Evolutionary conservation across 2,113 vertebrate genomes (phyloP).

Genomic region (Leiothrix lutea): DNA sequence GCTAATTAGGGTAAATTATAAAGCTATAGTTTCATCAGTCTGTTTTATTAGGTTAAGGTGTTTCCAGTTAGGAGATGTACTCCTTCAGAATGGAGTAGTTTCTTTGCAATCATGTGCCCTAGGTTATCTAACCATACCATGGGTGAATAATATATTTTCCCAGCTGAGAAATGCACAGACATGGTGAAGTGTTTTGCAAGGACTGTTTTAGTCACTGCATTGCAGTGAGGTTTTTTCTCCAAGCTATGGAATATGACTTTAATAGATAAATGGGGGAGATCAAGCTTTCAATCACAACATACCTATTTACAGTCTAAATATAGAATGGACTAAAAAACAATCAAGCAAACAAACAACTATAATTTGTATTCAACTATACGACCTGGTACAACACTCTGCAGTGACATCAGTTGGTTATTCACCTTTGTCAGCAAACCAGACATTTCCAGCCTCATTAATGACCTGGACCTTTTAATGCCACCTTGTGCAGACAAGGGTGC

Average conservation of each 20-base stretch:
- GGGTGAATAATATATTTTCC: background rate
- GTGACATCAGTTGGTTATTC: background rate
- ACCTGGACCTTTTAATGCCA: background rate
- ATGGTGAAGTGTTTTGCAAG: background rate
- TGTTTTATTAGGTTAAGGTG: background rate
- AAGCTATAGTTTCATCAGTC: background rate
- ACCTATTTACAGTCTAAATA: background rate
- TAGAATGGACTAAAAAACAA: background rate
- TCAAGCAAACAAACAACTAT: background rate
- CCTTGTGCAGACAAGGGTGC: background rate
- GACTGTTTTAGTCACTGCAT: background rate
- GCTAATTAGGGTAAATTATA: background rate
- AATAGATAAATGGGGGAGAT: background rate
- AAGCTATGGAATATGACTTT: background rate
- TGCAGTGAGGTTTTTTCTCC: background rate
- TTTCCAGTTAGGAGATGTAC: accelerated
- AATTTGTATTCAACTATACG: background rate
- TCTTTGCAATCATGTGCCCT: background rate
- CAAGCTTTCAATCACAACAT: background rate
- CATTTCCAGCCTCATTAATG: background rate
- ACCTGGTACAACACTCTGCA: background rate
- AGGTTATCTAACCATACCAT: background rate
- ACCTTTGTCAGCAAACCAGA: background rate
- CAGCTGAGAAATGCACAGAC: background rate
- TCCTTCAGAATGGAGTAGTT: background rate